phyloP scores from a whole-genome alignment of 2,888 invertebrate genomes.

The Hydropsyche betteni region DNA sequence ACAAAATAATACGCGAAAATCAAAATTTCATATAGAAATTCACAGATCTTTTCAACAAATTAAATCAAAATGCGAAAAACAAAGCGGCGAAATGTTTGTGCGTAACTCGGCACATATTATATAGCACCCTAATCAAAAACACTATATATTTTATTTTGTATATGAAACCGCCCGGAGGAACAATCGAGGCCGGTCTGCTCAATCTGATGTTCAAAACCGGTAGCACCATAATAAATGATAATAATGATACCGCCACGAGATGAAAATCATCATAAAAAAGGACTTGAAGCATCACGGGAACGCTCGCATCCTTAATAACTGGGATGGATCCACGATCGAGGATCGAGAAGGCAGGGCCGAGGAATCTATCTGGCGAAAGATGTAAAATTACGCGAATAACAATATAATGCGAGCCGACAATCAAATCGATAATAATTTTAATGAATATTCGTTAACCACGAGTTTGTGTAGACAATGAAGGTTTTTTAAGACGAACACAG shows the following conservation, averaged over 20 bases:
- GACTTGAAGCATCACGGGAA: not conserved
- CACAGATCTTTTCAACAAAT: no score
- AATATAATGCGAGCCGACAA: constrained; percentile 44
- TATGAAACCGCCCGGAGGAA: no score
- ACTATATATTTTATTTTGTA: no score
- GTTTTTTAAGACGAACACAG: constrained; percentile 43
- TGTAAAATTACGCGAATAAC: constrained; percentile 48
- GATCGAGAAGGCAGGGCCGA: no score
- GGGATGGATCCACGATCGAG: no score
- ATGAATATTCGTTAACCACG: constrained; percentile 51
- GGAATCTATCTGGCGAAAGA: not conserved
- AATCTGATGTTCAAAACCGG: constrained; percentile 12
- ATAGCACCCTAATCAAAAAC: no score
- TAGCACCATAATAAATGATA: constrained; percentile 23
- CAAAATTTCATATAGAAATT: no score
- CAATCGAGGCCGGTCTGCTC: not conserved
- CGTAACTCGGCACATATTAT: no score
- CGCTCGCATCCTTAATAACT: no score
- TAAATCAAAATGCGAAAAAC: no score
- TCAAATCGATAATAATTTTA: constrained; percentile 52
- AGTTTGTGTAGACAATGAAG: constrained; percentile 48
- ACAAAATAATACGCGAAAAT: no score
- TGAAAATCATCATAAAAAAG: constrained; percentile 11
- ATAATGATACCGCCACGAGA: not conserved
- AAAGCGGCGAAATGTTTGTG: no score